Evolutionary conservation across 2,113 vertebrate genomes (phyloP), one percentile per base, ranked within the genome.

Genomic region (Colistium nudipinnis): DNA sequence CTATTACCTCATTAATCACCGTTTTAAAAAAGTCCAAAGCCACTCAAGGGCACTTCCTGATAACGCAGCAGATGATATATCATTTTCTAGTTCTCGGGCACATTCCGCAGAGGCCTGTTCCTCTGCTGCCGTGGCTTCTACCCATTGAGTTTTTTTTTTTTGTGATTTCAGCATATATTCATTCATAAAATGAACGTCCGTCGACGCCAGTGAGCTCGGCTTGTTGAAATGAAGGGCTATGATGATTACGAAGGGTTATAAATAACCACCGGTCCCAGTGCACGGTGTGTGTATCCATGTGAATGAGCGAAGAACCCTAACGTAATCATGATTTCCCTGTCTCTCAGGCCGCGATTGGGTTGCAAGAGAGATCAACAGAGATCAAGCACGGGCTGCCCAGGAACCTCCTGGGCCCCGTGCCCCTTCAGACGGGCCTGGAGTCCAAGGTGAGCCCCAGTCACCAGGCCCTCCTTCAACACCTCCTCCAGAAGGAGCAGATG

Each of bases 401-500:
- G 52, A 95, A 97, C 76, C 95, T 96, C 3, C 87, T 94, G 62
- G 95, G 94, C 24, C 93, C 90, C n/a, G 80, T 95, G 59, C 88
- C 94, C 66, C 93, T 97, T 66, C 93, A 94, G 52, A 94, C 94
- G 0, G 54, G 93, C 51, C 81, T 96, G 71, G 97, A 99, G 76
- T 94, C 94, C 47, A 99, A 98, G 83, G 94, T 95, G 67, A 97
- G 94, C 83, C 96, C 95, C 92, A 97, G 97, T 90, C 97, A 99
- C 80, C 98, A 99, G 80, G 98, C 96, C 47, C 95, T 99, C 38
- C 93, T 99, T 75, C 97, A 99, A 49, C 98, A 99, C 89, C 93
- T 99, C 61, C 92, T 99, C 60, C 78, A 98, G 90, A 98, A 98
- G 87, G 98, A 98, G 84, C 97, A 99, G 86, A 96, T 98, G 91